These are phyloP conservation scores for Oceanodroma tethys DNA, from an alignment of 2,113 vertebrate species.

Conservation along the genomic window DNA sequence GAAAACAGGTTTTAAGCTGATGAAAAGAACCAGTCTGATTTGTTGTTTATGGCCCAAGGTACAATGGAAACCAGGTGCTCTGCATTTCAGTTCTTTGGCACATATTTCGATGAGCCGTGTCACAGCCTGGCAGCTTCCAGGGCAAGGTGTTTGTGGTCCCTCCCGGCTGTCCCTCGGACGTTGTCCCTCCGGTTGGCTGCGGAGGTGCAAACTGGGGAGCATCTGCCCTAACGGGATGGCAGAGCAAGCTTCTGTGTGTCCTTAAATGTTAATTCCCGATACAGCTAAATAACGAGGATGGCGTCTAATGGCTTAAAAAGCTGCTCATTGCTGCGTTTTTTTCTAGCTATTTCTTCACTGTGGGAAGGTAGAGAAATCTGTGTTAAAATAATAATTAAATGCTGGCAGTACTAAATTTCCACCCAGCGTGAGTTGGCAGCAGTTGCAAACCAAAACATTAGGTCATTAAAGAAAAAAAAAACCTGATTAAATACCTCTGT, in stretches of 20 bases:
- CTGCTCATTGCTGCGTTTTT: constrained; percentile 20
- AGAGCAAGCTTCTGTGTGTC: background rate
- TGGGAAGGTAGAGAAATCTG: constrained; percentile 76
- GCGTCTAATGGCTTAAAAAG: constrained; percentile 41
- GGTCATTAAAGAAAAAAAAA: constrained; percentile 65
- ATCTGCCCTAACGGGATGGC: background rate
- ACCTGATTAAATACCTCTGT: constrained; percentile 70
- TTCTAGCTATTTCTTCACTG: constrained; percentile 68
- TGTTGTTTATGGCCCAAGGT: background rate
- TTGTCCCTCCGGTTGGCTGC: background rate
- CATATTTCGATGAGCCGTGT: rapidly evolving
- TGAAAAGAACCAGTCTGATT: background rate
- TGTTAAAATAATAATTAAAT: constrained; percentile 83
- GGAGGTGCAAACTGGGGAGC: background rate
- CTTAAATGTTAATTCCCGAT: constrained; percentile 11
- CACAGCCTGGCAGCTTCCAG: background rate
- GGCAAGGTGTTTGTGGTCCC: background rate
- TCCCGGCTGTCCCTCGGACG: background rate
- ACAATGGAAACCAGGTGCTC: background rate
- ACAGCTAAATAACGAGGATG: background rate
- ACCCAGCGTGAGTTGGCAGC: constrained; percentile 73
- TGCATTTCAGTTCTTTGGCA: background rate
- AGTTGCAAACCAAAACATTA: constrained; percentile 72
- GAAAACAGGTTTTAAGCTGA: background rate
- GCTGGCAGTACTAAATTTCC: constrained; percentile 77